These are phyloP conservation scores for Muntiacus muntjak DNA, from an alignment of 2,113 vertebrate genomes.

Conservation along the genomic window DNA sequence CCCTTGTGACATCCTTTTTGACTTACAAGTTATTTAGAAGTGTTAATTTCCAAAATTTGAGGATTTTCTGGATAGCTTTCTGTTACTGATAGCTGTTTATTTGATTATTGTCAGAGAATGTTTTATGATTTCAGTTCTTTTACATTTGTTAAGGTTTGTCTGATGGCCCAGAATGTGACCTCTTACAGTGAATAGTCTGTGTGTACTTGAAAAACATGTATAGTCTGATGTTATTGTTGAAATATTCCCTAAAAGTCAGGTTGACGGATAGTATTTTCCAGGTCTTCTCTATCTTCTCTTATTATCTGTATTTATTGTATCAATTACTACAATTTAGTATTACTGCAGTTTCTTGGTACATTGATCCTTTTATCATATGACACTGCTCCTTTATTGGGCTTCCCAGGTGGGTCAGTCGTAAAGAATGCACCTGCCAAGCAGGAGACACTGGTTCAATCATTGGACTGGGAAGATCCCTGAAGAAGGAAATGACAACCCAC, in stretches of 20 bases:
- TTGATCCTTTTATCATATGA: background rate
- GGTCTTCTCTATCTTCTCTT: background rate
- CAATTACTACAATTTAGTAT: background rate
- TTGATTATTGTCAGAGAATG: background rate
- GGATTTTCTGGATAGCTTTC: background rate
- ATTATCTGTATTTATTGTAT: background rate
- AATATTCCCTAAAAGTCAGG: background rate
- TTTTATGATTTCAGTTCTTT: background rate
- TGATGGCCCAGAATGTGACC: background rate
- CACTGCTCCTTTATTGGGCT: background rate
- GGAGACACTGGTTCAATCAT: background rate
- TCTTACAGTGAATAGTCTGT: background rate
- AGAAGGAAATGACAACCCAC: background rate
- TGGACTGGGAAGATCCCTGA: background rate
- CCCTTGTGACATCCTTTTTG: background rate
- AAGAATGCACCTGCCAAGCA: background rate
- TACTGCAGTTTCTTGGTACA: background rate
- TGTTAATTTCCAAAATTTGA: background rate
- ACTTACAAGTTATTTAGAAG: background rate
- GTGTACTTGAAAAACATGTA: background rate
- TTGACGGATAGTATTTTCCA: background rate
- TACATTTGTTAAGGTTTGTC: background rate
- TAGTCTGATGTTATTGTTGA: background rate
- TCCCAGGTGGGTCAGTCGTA: background rate
- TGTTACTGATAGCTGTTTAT: background rate